Evolutionary conservation across 2,888 invertebrate species (phyloP), one percentile per base, ranked within the genome.

Genomic region (Xestia ashworthii): DNA sequence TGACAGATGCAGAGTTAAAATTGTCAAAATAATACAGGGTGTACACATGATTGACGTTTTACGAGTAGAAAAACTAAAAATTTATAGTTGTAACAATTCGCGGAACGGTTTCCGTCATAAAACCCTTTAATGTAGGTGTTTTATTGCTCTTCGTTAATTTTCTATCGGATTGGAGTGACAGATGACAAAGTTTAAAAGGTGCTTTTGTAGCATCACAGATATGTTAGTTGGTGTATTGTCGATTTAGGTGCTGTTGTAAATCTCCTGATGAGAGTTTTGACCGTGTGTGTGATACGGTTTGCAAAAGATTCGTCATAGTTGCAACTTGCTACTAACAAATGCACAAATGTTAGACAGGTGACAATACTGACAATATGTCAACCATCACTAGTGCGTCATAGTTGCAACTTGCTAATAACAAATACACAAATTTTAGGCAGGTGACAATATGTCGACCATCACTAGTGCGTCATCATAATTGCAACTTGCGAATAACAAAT

Each of bases 31-130:
- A 87, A 86, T 81, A 81, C 87, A 85, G 88, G 89, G 90, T 91
- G 92, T 91, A 89, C 88, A 88, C 89, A 87, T 94, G 95, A 94
- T 94, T 94, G 94, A 95, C 94, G 86, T 93, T 95, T 95, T 94
- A 95, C 89, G 93, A 91, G 86, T 89, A 86, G 90, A 90, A 91
- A 91, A 91, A 92, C 81, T 90, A 90, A 91, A 91, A 93, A 94
- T 95, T 95, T 96, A 95, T 94, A 92, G 91, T 90, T 90, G 85
- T 90, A 80, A 89, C 88, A 94, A 95, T 96, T 96, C 96, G 95
- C 95, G 90, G 96, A 96, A 96, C 92, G 90, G 92, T 92, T 93
- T 92, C 92, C 93, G 91, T 92, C 87, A 79, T 91, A 90, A 92
- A 92, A 90, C 93, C 93, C 91, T 93, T 94, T 91, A 60, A 74